phyloP scores from a whole-genome alignment of 2,113 vertebrate species.

The Perca flavescens region DNA sequence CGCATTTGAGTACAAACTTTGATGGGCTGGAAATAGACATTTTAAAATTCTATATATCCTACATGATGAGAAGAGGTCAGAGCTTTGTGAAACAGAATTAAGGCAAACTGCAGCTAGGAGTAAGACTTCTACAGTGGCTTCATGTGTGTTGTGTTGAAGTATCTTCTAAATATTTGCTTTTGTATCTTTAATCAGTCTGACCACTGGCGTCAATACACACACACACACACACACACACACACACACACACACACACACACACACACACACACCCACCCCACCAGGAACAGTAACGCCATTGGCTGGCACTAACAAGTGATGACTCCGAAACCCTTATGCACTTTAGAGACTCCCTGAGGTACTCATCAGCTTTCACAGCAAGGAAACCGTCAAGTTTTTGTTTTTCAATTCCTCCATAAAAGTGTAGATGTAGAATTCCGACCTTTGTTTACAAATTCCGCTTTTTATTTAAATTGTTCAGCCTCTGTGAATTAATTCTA shows the following conservation, averaged over 20 bases:
- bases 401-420: neutral
- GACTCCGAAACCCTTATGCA: slow-evolving; percentile 66
- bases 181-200: neutral
- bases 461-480: neutral
- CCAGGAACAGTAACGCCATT: neutral
- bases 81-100: neutral
- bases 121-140: neutral
- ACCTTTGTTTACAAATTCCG: neutral
- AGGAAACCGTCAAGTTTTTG: slow-evolving; percentile 7
- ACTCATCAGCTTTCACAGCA: slow-evolving; percentile 43
- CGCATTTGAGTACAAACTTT: no score
- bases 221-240: neutral
- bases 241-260: slow-evolving; percentile 5
- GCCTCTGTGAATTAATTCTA: slow-evolving; percentile 4
- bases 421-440: neutral
- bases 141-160: neutral
- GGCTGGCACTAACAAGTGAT: slow-evolving; percentile 10
- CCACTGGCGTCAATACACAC: neutral
- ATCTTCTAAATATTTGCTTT: neutral
- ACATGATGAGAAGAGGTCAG: no score
- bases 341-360: slow-evolving; percentile 77
- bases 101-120: neutral
- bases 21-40: no score
- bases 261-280: neutral
- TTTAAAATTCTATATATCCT: no score